These are phyloP conservation scores for Drosophila testacea DNA, from an alignment of 2,888 invertebrate genomes.

Conservation along the genomic window DNA sequence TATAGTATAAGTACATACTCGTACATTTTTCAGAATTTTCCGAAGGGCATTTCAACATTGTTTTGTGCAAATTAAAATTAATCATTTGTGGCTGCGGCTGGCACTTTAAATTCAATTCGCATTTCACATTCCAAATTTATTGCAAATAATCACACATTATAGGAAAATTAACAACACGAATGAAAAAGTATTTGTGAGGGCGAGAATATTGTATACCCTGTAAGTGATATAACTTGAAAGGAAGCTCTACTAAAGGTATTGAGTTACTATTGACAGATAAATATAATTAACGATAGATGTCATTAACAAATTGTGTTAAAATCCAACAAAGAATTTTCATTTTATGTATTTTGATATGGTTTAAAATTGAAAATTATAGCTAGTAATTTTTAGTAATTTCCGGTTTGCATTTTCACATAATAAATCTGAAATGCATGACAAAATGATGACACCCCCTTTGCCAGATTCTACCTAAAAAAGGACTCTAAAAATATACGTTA, in stretches of 20 bases:
- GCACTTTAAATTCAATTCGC: constrained; percentile 53
- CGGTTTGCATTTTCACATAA: no score
- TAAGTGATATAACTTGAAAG: background rate
- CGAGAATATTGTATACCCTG: constrained; percentile 22
- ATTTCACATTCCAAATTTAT: constrained; percentile 32
- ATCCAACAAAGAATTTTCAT: no score
- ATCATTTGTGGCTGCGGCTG: constrained; percentile 60
- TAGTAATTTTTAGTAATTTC: no score
- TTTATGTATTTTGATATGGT: no score
- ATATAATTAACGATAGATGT: no score
- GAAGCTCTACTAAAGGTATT: background rate
- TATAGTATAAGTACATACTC: constrained; percentile 2
- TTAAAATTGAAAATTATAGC: no score
- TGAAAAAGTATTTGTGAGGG: background rate
- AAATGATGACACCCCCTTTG: no score
- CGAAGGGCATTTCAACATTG: constrained; percentile 41
- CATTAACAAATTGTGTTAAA: no score
- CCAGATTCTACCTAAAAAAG: background rate
- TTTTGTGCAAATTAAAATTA: constrained; percentile 62
- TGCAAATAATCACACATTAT: constrained; percentile 39
- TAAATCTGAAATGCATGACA: background rate
- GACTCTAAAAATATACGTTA: constrained; percentile 9
- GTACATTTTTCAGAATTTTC: constrained; percentile 10
- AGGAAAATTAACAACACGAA: constrained; percentile 28
- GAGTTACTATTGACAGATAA: no score